These are phyloP conservation scores for Clunio marinus DNA, from an alignment of 2,888 invertebrate genomes.

Conservation along the genomic window DNA sequence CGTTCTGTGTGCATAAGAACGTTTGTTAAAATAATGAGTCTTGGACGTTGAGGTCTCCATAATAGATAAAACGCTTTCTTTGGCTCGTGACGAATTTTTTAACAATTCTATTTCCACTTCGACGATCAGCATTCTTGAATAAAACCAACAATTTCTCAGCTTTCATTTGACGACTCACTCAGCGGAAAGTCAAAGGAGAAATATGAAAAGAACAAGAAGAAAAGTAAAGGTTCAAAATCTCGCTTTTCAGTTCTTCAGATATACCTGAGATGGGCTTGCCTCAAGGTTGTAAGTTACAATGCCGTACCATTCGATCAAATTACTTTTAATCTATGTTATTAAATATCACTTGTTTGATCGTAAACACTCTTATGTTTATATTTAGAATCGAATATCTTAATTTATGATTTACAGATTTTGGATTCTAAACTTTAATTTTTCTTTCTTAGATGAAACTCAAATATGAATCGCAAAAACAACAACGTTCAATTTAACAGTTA, in stretches of 20 bases:
- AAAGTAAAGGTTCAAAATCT: not conserved
- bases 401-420: too few species aligned
- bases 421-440: too few species aligned
- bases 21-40: not conserved
- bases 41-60: not conserved
- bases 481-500: conserved; percentile 5
- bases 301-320: not conserved
- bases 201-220: not conserved
- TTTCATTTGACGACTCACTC: not conserved
- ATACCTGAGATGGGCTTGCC: too few species aligned
- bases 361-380: too few species aligned
- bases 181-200: not conserved
- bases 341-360: conserved; percentile 1
- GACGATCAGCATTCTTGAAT: not conserved
- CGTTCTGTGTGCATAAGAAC: not conserved
- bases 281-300: conserved; percentile 5
- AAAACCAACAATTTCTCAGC: conserved; percentile 1
- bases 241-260: too few species aligned
- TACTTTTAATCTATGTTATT: not conserved
- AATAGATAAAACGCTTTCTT: not conserved
- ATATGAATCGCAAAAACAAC: conserved; percentile 8
- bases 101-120: not conserved
- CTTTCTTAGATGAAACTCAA: too few species aligned
- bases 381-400: too few species aligned
- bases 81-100: conserved; percentile 1